Evolutionary conservation across 2,888 invertebrate genomes (phyloP).

Genomic region (Campoletis raptor): DNA sequence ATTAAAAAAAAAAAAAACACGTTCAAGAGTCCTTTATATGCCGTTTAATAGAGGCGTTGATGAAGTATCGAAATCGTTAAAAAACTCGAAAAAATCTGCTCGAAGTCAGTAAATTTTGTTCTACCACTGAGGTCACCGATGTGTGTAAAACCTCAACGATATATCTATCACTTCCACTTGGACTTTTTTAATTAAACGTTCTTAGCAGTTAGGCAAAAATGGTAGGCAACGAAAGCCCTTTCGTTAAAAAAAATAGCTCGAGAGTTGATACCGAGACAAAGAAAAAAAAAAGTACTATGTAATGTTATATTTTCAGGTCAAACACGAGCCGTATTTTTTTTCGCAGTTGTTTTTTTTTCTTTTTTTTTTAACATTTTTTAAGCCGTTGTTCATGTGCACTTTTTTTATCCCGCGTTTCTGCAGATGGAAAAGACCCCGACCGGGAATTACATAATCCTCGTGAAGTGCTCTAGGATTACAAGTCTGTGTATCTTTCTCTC

Average conservation of each 20-base stretch:
- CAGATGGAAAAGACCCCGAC: slow-evolving; percentile 21
- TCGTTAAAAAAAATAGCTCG: neutral
- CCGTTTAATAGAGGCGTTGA: neutral
- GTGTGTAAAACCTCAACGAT: slow-evolving; percentile 22
- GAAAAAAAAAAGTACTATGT: slow-evolving; percentile 12
- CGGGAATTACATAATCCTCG: slow-evolving; percentile 60
- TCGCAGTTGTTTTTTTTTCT: slow-evolving; percentile 5
- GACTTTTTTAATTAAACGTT: slow-evolving; percentile 42
- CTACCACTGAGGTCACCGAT: neutral
- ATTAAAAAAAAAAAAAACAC: neutral
- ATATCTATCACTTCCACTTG: slow-evolving; percentile 23
- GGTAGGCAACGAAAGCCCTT: neutral
- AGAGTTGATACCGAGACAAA: neutral
- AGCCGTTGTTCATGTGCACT: slow-evolving; percentile 19
- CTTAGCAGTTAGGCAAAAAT: slow-evolving; percentile 19
- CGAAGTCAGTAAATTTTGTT: neutral
- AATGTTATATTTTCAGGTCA: slow-evolving; percentile 26
- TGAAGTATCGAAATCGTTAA: neutral
- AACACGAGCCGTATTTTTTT: slow-evolving; percentile 28
- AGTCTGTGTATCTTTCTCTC: slow-evolving; percentile 19
- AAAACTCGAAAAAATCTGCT: neutral
- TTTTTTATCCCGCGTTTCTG: slow-evolving; percentile 37
- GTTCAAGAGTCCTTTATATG: neutral
- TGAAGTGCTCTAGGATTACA: slow-evolving; percentile 54
- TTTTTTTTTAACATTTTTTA: slow-evolving; percentile 26